Evolutionary conservation across 1,140 invertebrate species (phyloP), one percentile per base, ranked within the genome.

Genomic region (Drosophila kurseongensis): DNA sequence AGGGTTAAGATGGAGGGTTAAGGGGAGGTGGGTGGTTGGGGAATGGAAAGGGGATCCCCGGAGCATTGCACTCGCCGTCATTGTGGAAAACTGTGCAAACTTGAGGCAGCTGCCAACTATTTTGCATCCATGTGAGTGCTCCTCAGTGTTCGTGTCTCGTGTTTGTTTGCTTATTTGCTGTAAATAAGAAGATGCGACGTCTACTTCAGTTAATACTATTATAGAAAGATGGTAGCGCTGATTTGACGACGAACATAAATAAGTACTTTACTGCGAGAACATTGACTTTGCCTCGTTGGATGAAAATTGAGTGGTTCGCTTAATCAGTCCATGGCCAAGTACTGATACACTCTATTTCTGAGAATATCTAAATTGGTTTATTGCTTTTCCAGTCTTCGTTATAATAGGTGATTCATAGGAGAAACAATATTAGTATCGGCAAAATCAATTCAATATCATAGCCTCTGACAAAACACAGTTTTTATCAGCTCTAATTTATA

Each of bases 71-170:
- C 67, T 63, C 76, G 66, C 66, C 75, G 77, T 77, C 69, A 72
- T 73, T 82, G 75, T 66, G 61, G 38, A 62, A 62, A 62, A 62
- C 55, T 60, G 27, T 52, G 78, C 79, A 81, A 74, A 66, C 65
- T 62, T 69, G 65, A 65, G 48, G 57, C 83, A 86, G 79, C 82
- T 79, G 82, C 83, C 83, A 86, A 82, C 82, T 86, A 88, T 83
- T 85, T 85, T 85, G 82, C 82, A 85, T 88, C 65, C 65, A 67
- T 69, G 80, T 75, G 75, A 80, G 67, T 67, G 81, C 38, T 23
- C 36, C 38, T 52, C 38, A 14, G 23, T 36, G 13, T 62, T 44
- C 23, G 41, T 29, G 35, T 10, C 10, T 36, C 35, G 10, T 62
- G 57, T 68, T 27, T 69, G 40, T 32, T 38, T 40, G 44, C 69